phyloP scores from a whole-genome alignment of 2,113 vertebrate genomes.

The Bolborhynchus lineola region DNA sequence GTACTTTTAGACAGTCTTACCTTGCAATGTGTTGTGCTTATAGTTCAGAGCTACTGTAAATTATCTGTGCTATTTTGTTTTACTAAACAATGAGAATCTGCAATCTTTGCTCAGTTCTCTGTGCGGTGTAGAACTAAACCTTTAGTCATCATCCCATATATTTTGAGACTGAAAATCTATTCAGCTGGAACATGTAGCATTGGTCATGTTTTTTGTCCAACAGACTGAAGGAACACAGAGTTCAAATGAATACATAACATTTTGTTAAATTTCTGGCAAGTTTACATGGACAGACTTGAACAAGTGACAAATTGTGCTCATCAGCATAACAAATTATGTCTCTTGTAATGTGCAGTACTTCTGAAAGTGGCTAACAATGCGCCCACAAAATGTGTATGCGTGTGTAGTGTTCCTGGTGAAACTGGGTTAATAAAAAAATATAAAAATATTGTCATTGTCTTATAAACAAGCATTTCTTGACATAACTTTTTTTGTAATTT shows the following conservation, averaged over 20 bases:
- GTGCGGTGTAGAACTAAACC: not conserved
- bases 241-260: conserved; percentile 66
- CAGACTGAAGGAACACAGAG: conserved; percentile 64
- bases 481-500: not conserved
- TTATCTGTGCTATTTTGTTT: not conserved
- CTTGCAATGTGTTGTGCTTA: not conserved
- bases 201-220: conserved; percentile 36
- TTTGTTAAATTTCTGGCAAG: conserved; percentile 59
- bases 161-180: conserved; percentile 16
- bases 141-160: not conserved
- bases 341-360: not conserved
- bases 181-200: not conserved
- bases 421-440: not conserved
- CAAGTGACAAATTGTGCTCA: conserved; percentile 14
- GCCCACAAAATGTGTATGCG: not conserved
- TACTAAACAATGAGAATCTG: not conserved
- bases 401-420: not conserved
- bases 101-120: not conserved
- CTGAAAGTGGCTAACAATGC: not conserved
- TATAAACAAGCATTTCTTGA: not conserved
- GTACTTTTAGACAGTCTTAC: not conserved
- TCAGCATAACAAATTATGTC: not conserved
- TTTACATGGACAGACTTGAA: not conserved
- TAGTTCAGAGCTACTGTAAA: not conserved
- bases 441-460: not conserved